These are phyloP conservation scores for Macrobrachium nipponense DNA, from an alignment of 1,140 invertebrate genomes.

Conservation along the genomic window DNA sequence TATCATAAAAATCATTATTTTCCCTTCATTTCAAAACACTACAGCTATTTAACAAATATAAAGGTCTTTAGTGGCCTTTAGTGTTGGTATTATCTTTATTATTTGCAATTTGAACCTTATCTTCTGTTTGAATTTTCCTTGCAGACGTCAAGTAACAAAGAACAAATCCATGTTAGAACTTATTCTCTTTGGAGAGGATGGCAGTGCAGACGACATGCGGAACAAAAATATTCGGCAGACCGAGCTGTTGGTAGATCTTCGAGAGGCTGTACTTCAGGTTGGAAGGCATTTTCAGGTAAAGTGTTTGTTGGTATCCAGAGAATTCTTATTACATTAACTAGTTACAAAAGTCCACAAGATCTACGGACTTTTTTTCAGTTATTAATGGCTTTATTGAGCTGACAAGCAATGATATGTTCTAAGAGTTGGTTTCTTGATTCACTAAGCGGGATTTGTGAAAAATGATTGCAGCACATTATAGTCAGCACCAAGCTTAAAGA, in stretches of 20 bases:
- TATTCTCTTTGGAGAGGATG: slow-evolving; percentile 84
- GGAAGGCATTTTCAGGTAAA: slow-evolving; percentile 88
- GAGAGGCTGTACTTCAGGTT: slow-evolving; percentile 92
- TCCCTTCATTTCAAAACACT: too few relatives aligned
- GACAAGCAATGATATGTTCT: not conserved
- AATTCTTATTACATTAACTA: not conserved
- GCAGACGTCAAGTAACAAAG: slow-evolving; percentile 86
- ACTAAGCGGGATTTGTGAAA: too few relatives aligned
- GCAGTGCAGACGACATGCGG: slow-evolving; percentile 80
- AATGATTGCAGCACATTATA: too few relatives aligned
- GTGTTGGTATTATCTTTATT: not conserved
- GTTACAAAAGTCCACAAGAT: too few relatives aligned
- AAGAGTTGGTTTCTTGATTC: not conserved
- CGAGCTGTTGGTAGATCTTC: slow-evolving; percentile 94
- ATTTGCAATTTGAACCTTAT: not conserved
- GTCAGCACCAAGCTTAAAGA: too few relatives aligned
- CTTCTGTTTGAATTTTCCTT: not conserved
- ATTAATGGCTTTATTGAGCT: too few relatives aligned
- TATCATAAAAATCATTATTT: too few relatives aligned
- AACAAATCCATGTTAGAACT: slow-evolving; percentile 91
- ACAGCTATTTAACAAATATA: too few relatives aligned
- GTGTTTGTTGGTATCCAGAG: not conserved
- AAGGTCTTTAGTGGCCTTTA: too few relatives aligned
- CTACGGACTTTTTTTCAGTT: not conserved
- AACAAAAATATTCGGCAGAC: slow-evolving; percentile 98